A percentile compares a stretch with the other conserved stretches of the same genome.
phyloP scores from a whole-genome alignment of 2,113 vertebrate species.

The Odontesthes bonariensis region DNA sequence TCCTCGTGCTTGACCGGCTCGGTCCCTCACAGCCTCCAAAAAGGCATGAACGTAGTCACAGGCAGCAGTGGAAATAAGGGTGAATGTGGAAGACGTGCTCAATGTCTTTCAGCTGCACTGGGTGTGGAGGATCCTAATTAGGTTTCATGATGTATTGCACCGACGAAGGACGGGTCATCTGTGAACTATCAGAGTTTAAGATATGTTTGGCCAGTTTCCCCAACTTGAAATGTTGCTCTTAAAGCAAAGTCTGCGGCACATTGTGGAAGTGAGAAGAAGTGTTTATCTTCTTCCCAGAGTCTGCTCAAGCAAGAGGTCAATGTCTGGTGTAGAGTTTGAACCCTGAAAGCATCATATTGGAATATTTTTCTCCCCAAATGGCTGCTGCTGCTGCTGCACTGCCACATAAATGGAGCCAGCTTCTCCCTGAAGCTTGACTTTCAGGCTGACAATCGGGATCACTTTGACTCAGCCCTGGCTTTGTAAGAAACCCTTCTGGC shows the following conservation, averaged over 20 bases:
- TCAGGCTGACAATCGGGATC: conserved; percentile 1
- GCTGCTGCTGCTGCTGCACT: not conserved
- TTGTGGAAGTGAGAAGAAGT: not conserved
- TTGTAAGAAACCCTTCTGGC: too few relatives aligned
- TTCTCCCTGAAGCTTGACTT: not conserved
- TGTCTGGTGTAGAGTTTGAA: not conserved
- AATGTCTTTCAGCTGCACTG: conserved; percentile 6
- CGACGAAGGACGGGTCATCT: conserved; percentile 9
- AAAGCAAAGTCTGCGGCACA: not conserved
- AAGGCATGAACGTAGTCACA: rapidly evolving
- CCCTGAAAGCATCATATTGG: conserved; percentile 6
- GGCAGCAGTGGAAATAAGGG: not conserved
- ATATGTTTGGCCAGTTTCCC: conserved; percentile 5
- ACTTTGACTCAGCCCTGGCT: too few relatives aligned
- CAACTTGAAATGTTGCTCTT: not conserved
- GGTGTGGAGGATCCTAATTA: conserved; percentile 20
- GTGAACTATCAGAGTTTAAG: conserved; percentile 10
- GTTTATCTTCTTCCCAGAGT: not conserved
- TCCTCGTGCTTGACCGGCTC: too few relatives aligned
- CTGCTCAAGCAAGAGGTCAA: not conserved
- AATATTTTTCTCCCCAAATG: conserved; percentile 39
- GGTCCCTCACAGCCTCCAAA: conserved; percentile 33
- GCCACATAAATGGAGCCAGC: rapidly evolving
- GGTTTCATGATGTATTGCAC: conserved; percentile 10
- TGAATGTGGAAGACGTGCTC: not conserved